These are phyloP conservation scores for Isaurus tuberculatus DNA, from an alignment of 92 coral and sea anemone species.

Conservation along the genomic window DNA sequence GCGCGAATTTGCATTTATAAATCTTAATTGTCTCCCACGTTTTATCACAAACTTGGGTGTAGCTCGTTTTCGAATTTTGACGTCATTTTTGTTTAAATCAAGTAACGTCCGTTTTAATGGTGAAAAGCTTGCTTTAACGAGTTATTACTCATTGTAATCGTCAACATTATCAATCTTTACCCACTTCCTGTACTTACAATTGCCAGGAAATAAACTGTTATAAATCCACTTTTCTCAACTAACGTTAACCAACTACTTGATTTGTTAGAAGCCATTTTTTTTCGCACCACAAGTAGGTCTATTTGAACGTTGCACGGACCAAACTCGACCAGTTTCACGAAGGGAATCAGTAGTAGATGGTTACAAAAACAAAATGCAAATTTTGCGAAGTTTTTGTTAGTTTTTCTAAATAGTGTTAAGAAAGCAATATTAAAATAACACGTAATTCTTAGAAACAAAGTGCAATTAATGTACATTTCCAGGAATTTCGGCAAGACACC, in stretches of 20 bases:
- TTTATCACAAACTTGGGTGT: neutral
- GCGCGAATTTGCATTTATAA: neutral
- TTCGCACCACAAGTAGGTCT: neutral
- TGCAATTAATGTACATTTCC: neutral
- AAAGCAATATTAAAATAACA: neutral
- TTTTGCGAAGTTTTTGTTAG: neutral
- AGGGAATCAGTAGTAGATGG: neutral
- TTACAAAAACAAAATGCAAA: neutral
- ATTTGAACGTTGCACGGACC: too few relatives aligned
- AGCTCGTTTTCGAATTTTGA: neutral
- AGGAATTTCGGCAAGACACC: neutral
- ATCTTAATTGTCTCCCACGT: neutral
- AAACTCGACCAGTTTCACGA: too few relatives aligned
- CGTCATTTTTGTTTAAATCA: neutral
- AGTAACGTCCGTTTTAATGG: neutral
- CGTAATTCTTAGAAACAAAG: neutral
- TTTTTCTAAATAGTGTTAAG: neutral
- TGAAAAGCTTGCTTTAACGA: neutral
- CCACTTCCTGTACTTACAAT: neutral
- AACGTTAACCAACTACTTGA: neutral
- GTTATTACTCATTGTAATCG: neutral
- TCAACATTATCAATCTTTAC: neutral
- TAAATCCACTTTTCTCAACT: neutral
- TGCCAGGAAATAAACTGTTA: constrained; percentile 2
- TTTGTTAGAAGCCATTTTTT: neutral